Base-by-base conservation (phyloP, 2,888 invertebrate species). In the Eledona agricola region DNA sequence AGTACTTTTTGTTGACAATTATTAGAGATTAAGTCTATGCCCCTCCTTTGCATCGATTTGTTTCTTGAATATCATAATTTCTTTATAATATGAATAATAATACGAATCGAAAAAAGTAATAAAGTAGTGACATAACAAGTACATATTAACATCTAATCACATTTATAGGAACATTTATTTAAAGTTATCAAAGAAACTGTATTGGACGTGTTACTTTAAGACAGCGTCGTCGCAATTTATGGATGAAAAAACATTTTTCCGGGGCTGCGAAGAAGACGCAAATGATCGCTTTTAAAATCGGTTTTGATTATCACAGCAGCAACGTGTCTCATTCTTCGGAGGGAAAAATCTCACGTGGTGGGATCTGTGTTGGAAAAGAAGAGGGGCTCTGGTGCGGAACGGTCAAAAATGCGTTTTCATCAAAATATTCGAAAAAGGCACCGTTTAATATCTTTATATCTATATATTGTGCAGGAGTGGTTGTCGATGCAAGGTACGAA, bases 11-110 rank as follows among this genome's bases (percentile, higher is more conserved):
- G 42, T 51, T 51, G 47, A 47, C 35, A 42, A 55, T 47, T 34
- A 19, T 43, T 45, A 35, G 40, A 59, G 49, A 49, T 55, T 66
- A 75, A 75, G 74, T 75, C 74, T 75, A 75, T 74, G 74, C 72
- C 75, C 74, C 74, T 74, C 75, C 74, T 49, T 70, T 67, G 49
- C 58, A 52, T 55, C 49, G 45, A 47, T 56, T 52, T 55, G 53
- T 38, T 57, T 59, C 55, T 59, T 46, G 20, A 43, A 53, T 53
- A 60, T n/a, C n/a, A n/a, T n/a, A 54, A 47, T 52, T 42, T 46
- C 37, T 38, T 31, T 45, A 55, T 17, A 26, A 55, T 34, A 43
- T 11, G 4, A n/a, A n/a, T n/a, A n/a, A n/a, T n/a, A n/a, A n/a
- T n/a, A n/a, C n/a, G n/a, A n/a, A n/a, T n/a, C n/a, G n/a, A 52